Evolutionary conservation across 2,113 vertebrate genomes (phyloP).

Genomic region (Dromaius novaehollandiae): DNA sequence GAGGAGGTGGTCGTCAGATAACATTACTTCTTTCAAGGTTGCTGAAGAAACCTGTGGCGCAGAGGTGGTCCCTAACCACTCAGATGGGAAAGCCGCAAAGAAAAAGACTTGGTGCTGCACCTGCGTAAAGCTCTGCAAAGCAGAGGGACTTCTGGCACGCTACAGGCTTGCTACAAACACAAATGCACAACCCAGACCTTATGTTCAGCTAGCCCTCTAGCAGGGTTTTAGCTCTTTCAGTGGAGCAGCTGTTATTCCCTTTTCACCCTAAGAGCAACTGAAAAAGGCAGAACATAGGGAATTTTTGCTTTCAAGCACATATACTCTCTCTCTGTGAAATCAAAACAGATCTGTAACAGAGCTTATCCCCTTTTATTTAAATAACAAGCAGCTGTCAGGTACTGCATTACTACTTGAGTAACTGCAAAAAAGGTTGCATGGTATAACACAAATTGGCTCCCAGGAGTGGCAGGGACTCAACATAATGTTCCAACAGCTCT

Average conservation of each 20-base stretch:
- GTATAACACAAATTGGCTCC: neutral
- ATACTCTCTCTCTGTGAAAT: neutral
- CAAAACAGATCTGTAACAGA: neutral
- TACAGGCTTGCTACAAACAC: neutral
- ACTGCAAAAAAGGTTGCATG: neutral
- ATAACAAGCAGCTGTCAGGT: neutral
- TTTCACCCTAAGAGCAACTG: neutral
- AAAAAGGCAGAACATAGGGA: neutral
- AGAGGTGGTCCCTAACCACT: fast-evolving
- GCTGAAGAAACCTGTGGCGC: neutral
- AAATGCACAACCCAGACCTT: fast-evolving
- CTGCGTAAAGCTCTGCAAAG: neutral
- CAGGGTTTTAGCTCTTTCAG: neutral
- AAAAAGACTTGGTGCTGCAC: neutral
- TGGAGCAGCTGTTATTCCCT: neutral
- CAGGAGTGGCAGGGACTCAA: neutral
- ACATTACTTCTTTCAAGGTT: neutral
- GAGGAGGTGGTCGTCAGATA: too few relatives aligned
- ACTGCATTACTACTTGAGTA: fast-evolving
- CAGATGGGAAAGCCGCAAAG: fast-evolving
- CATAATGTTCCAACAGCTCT: constrained; percentile 17
- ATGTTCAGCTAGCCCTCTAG: fast-evolving
- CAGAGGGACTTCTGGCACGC: neutral
- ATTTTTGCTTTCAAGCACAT: neutral
- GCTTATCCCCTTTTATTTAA: neutral